Evolutionary conservation across 1,140 invertebrate genomes (phyloP).

Genomic region (Neodiprion virginianus): DNA sequence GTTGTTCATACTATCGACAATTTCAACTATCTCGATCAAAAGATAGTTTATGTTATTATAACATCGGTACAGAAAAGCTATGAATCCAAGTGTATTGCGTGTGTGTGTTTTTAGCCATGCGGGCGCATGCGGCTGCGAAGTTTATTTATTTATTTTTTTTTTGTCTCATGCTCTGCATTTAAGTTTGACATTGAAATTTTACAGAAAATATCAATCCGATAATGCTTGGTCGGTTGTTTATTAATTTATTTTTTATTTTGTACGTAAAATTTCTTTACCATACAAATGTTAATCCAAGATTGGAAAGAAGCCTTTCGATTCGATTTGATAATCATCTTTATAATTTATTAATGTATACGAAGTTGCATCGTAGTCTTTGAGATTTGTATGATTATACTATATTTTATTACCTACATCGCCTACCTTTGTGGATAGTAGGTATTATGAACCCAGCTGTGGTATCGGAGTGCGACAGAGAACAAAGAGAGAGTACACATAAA

Average conservation of each 20-base stretch:
- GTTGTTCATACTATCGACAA: too few relatives aligned
- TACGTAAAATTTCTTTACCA: too few relatives aligned
- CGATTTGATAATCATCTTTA: neutral
- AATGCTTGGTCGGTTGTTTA: too few relatives aligned
- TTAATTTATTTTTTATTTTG: too few relatives aligned
- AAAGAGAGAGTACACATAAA: constrained; percentile 52
- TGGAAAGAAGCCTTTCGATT: too few relatives aligned
- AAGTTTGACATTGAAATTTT: neutral
- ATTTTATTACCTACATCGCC: constrained; percentile 42
- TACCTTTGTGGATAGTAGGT: constrained; percentile 62
- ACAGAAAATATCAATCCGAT: too few relatives aligned
- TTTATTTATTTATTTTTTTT: neutral
- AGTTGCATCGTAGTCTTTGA: neutral
- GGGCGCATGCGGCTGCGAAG: neutral
- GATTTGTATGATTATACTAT: neutral
- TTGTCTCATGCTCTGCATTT: neutral
- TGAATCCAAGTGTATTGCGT: neutral
- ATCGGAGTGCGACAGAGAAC: constrained; percentile 47
- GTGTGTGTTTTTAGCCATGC: neutral
- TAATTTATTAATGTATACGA: neutral
- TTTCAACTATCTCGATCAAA: too few relatives aligned
- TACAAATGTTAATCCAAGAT: too few relatives aligned
- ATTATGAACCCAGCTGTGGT: constrained; percentile 59
- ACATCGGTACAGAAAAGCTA: neutral
- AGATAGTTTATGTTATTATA: neutral